Percentiles rank a stretch among this genome's conserved stretches.
Conservation (phyloP, 2,113 vertebrate genomes). For the Alosa alosa region DNA sequence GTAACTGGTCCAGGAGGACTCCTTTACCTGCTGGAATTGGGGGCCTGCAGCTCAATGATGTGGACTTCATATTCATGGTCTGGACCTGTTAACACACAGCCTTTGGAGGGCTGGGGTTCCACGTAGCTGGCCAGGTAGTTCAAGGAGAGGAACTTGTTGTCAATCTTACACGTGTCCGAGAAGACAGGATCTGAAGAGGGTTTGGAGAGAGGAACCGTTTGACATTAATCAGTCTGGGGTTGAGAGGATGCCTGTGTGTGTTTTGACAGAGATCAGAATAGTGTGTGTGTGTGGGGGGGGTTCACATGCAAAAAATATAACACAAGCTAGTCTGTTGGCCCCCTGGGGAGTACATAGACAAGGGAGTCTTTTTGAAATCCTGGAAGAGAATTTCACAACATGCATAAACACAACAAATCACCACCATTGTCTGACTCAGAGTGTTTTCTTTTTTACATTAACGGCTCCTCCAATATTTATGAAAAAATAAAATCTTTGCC, state of each 20-base stretch:
- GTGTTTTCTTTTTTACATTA: not conserved
- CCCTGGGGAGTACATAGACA: not conserved
- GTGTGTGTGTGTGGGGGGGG: not conserved
- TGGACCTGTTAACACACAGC: constrained; percentile 78
- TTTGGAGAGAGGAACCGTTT: constrained; percentile 33
- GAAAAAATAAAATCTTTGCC: not conserved
- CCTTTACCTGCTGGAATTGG: constrained; percentile 88
- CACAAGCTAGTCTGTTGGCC: not conserved
- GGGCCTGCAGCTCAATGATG: constrained; percentile 89
- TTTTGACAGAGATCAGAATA: not conserved
- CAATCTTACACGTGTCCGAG: constrained; percentile 84
- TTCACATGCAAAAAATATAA: not conserved
- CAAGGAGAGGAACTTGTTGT: constrained; percentile 91
- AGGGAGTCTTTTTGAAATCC: constrained; percentile 8
- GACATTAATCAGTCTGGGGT: not conserved
- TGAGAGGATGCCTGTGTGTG: not conserved
- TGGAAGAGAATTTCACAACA: not conserved
- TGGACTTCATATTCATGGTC: constrained; percentile 81
- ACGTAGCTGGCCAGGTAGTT: constrained; percentile 94
- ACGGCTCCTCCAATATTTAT: not conserved
- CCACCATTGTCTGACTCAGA: not conserved
- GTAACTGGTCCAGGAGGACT: not conserved
- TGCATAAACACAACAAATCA: constrained; percentile 1
- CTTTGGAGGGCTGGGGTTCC: constrained; percentile 81
- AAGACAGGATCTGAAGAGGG: constrained; percentile 80